These are phyloP conservation scores for Schizothorax lantsangensis DNA, from an alignment of 2,797 vertebrate genomes.

Conservation along the genomic window DNA sequence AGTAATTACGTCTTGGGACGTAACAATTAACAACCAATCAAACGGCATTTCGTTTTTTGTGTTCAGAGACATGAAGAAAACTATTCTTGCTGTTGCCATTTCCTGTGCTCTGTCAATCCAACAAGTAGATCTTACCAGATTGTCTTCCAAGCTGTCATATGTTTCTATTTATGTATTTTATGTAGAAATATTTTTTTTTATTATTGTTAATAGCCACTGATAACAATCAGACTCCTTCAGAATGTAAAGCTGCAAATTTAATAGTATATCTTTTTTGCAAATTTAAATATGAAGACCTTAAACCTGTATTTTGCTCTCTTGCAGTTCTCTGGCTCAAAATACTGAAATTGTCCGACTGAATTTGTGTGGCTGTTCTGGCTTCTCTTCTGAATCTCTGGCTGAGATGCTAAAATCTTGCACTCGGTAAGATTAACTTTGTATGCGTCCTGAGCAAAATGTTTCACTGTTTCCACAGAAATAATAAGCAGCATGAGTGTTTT, in stretches of 20 bases:
- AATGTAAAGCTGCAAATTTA: background rate
- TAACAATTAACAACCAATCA: too few species aligned
- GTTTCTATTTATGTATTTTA: background rate
- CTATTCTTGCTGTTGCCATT: background rate
- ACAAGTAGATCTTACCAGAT: background rate
- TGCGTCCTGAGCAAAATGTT: too few species aligned
- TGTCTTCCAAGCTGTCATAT: background rate
- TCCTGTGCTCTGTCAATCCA: background rate
- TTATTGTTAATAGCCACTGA: background rate
- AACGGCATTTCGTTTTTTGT: background rate
- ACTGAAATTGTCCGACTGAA: conserved; percentile 83
- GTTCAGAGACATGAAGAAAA: background rate
- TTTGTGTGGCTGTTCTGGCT: conserved; percentile 86
- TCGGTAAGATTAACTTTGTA: conserved; percentile 72
- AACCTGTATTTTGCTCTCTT: background rate
- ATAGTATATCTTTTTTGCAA: background rate
- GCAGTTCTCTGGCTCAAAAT: conserved; percentile 85
- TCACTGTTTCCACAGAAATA: too few species aligned
- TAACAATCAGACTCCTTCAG: background rate
- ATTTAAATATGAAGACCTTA: background rate
- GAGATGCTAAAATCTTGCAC: conserved; percentile 81
- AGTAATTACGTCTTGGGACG: too few species aligned
- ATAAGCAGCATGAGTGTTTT: too few species aligned
- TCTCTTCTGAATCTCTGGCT: conserved; percentile 80
- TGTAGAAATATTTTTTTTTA: background rate